Evolutionary conservation across 2,888 invertebrate genomes (phyloP).

Genomic region (Ochropleura plecta): DNA sequence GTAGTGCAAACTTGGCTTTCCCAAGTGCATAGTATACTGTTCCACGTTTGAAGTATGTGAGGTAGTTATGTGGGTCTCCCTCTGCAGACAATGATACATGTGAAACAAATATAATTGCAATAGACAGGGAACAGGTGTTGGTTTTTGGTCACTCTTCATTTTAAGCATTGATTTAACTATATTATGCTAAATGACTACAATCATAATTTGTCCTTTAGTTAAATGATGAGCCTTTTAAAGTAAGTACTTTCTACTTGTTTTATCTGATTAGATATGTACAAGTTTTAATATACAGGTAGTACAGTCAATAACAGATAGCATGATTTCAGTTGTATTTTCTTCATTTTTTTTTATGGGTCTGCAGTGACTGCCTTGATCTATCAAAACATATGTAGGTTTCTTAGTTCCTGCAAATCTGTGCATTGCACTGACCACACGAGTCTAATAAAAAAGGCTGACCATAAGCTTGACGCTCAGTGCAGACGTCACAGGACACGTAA

Average conservation of each 20-base stretch:
- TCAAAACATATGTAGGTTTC: background rate
- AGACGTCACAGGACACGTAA: conserved; percentile 14
- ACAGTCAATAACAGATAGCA: background rate
- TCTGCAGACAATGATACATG: conserved; percentile 90
- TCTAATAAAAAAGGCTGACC: too few relatives aligned
- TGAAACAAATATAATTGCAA: background rate
- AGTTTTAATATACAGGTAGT: background rate
- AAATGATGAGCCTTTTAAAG: background rate
- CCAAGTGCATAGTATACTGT: conserved; percentile 99
- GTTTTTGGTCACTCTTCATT: background rate
- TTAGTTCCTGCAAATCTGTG: conserved; percentile 2
- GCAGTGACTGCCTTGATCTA: background rate
- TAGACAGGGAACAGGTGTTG: conserved; percentile 15
- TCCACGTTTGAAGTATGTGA: conserved; percentile 98
- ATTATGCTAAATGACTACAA: background rate
- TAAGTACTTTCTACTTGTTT: conserved; percentile 12
- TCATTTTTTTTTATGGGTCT: background rate
- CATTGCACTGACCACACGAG: background rate
- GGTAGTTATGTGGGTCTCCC: conserved; percentile 98
- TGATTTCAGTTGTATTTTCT: background rate
- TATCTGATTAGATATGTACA: conserved; percentile 26
- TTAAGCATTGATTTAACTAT: background rate
- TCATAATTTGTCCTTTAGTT: background rate
- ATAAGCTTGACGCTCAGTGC: background rate
- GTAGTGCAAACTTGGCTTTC: conserved; percentile 98